Evolutionary conservation across 2,888 invertebrate species (phyloP), one percentile per base, ranked within the genome.

Genomic region (Omphaloscelis lunosa): DNA sequence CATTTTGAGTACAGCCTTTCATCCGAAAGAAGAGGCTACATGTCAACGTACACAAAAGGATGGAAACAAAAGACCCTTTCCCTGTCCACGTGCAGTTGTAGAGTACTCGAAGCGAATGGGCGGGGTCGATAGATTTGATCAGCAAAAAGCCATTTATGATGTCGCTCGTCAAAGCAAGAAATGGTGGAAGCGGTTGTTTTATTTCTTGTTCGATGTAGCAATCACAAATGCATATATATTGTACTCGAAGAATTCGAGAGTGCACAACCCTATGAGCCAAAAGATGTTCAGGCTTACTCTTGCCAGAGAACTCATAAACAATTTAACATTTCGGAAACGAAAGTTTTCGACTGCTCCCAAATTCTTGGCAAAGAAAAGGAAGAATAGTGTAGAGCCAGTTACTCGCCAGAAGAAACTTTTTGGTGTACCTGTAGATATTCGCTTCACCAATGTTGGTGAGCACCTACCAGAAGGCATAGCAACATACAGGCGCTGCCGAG

Each of bases 181-280:
- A 70, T 70, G 61, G 61, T 70, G 70, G 70, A 70, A 70, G 61
- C 41, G 48, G 59, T 59, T 70, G n/a, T 70, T 70, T 70, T 59
- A 69, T 66, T 48, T 48, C 12, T 66, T 48, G 48, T 66, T 66
- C 23, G 67, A 67, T 67, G 67, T 67, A n/a, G 67, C 67, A 51
- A 53, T 53, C 51, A 67, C 34, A 67, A 67, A 67, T 67, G 67
- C 34, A 3, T 12, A 67, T 51, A 67, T 67, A 53, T 67, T 67
- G 67, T 53, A 53, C 34, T 34, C 34, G 3, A 67, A 34, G 7
- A 67, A 70, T 41, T 41, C 41, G 12, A 41, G 41, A 41, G 41
- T 41, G 41, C 41, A 41, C 41, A 41, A 41, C 41, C 41, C 41
- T 12, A 41, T 41, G 41, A 41, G 12, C 41, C 41, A 41, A 41